A percentile compares a stretch with the other conserved stretches of the same genome.
These are phyloP conservation scores for Drosophila littoralis DNA, from an alignment of 1,140 invertebrate species.

Conservation along the genomic window DNA sequence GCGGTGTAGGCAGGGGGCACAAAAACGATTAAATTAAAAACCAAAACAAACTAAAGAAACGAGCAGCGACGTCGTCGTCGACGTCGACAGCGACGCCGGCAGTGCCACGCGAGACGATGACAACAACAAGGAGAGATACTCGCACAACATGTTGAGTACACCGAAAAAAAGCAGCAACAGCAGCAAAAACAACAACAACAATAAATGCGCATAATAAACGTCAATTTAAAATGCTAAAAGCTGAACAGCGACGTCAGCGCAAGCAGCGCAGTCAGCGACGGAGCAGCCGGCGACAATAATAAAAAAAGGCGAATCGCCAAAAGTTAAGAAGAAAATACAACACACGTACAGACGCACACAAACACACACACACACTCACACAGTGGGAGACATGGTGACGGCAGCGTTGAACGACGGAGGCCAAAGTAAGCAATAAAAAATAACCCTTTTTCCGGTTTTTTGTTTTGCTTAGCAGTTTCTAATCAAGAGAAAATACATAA, in stretches of 20 bases:
- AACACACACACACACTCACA: conserved; percentile 35
- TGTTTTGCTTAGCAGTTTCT: conserved; percentile 81
- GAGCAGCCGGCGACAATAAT: conserved; percentile 73
- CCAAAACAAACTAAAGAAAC: conserved; percentile 82
- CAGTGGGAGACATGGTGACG: conserved; percentile 50
- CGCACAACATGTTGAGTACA: conserved; percentile 70
- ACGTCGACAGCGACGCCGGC: conserved; percentile 42
- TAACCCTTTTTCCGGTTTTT: conserved; percentile 82
- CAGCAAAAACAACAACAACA: conserved; percentile 34
- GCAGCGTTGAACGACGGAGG: conserved; percentile 21
- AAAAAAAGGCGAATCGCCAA: conserved; percentile 72
- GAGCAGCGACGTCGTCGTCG: conserved; percentile 36
- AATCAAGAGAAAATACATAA: conserved; percentile 76
- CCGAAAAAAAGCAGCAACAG: conserved; percentile 45
- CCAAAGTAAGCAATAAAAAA: conserved; percentile 76
- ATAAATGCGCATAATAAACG: conserved; percentile 74
- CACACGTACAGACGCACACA: conserved; percentile 35
- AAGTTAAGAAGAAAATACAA: conserved; percentile 79
- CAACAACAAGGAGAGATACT: conserved; percentile 55
- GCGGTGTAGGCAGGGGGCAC: conserved; percentile 43
- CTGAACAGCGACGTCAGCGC: conserved; percentile 35
- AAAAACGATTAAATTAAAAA: conserved; percentile 82
- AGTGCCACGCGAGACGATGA: conserved; percentile 48
- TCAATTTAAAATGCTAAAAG: conserved; percentile 83
- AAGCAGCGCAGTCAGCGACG: conserved; percentile 53